Evolutionary conservation across 2,113 vertebrate genomes (phyloP), one percentile per base, ranked within the genome.

Genomic region (Phoenicopterus ruber): DNA sequence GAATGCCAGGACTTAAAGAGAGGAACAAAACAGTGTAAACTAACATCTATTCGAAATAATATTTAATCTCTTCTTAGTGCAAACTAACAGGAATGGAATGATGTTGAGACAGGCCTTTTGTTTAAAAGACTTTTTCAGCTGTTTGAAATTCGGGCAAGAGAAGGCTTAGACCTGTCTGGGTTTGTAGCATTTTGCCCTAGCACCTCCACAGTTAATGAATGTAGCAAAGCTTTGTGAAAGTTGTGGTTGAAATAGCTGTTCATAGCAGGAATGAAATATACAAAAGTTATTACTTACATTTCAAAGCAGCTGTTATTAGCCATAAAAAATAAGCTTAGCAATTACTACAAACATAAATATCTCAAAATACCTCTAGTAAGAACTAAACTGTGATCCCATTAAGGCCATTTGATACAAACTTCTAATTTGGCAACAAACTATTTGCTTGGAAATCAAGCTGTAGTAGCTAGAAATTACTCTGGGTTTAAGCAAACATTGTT

Each of bases 111-210:
- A 96, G 29, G 94, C 52, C 63, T 93, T 91, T 50, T 94, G 65
- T 96, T 98, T 96, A 95, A 97, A 97, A 97, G 95, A 84, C 8
- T 4, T 86, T 95, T 98, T 93, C 90, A 95, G 85, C 40, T 95
- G 63, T 87, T 97, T 96, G 95, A 96, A 98, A 97, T 87, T 78
- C 9, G 9, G 73, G 63, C 73, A 84, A 91, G 58, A 92, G 88
- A 97, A 96, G 70, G 72, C 93, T 96, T 95, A 72, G 72, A 94
- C 97, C 90, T 97, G 97, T 97, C 98, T 96, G 69, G 40, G 40
- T 96, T 96, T 97, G 97, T 81, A 93, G 82, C 54, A 67, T 94
- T 97, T 94, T 94, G 96, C 97, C 94, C 81, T 21, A 82, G 86
- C 85, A 88, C 80, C 96, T 96, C 92, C 88, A 82, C 84, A 95